Evolutionary conservation across 2,113 vertebrate species (phyloP).

Genomic region (Athene cunicularia): DNA sequence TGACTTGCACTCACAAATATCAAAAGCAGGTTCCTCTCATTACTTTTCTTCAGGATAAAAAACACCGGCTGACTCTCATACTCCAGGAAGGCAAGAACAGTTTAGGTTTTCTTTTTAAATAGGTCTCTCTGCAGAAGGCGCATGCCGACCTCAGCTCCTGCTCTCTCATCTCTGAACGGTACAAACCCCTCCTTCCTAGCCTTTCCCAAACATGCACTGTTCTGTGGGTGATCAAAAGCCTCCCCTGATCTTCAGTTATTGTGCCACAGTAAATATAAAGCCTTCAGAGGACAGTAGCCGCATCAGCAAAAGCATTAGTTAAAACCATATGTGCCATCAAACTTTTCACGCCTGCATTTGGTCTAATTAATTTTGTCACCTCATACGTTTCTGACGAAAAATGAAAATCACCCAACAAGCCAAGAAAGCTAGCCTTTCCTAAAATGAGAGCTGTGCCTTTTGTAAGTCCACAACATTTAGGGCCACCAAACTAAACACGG

Average conservation of each 20-base stretch:
- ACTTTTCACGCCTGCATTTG: not conserved
- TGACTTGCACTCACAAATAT: not conserved
- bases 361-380: conserved; percentile 23
- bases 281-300: not conserved
- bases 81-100: conserved; percentile 18
- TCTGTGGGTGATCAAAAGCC: conserved; percentile 32
- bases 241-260: conserved; percentile 12
- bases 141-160: not conserved
- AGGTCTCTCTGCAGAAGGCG: not conserved
- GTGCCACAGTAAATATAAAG: conserved; percentile 31
- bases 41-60: not conserved
- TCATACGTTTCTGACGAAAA: not conserved
- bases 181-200: not conserved
- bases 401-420: not conserved
- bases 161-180: not conserved
- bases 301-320: not conserved
- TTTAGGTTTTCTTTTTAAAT: not conserved
- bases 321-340: not conserved
- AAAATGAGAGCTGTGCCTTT: not conserved
- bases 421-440: not conserved
- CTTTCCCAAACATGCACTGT: not conserved
- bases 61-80: not conserved
- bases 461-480: not conserved
- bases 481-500: not conserved
- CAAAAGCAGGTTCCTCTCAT: conserved; percentile 17